Percentiles rank a stretch among this genome's conserved stretches.
phyloP scores from a whole-genome alignment of 2,113 vertebrate genomes.

The Bucco capensis region DNA sequence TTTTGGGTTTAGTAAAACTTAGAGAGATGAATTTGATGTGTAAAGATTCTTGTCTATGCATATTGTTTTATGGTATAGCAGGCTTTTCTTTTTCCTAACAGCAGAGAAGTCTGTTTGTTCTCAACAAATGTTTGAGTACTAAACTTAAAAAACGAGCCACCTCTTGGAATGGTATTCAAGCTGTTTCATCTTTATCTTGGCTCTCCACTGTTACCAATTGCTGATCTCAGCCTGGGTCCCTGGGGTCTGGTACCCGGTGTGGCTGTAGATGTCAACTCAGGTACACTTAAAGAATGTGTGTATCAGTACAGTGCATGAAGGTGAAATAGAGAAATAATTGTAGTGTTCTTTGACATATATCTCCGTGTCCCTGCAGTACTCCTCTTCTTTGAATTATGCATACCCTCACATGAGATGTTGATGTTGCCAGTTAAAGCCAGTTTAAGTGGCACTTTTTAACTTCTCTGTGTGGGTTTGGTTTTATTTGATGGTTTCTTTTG shows the following conservation, averaged over 20 bases:
- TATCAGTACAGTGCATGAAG: not conserved
- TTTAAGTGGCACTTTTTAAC: not conserved
- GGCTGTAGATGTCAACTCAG: not conserved
- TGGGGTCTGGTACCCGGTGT: not conserved
- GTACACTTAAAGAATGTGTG: not conserved
- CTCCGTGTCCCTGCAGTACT: not conserved
- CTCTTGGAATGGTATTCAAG: not conserved
- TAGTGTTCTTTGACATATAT: not conserved
- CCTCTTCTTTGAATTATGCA: not conserved
- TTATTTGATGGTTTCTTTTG: not conserved
- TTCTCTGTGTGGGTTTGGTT: not conserved
- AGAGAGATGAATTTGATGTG: not conserved
- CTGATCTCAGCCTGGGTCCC: not conserved
- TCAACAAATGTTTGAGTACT: not conserved
- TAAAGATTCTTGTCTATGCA: not conserved
- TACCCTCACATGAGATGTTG: not conserved
- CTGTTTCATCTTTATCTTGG: not conserved
- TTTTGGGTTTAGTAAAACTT: not conserved
- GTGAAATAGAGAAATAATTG: not conserved
- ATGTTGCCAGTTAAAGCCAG: not conserved
- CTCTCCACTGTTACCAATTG: not conserved
- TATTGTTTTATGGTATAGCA: not conserved
- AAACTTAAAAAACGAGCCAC: not conserved
- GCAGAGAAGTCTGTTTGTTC: not conserved
- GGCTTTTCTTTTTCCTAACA: not conserved